Evolutionary conservation across 2,113 vertebrate genomes (phyloP).

Genomic region (Chaetorhynchus papuensis): DNA sequence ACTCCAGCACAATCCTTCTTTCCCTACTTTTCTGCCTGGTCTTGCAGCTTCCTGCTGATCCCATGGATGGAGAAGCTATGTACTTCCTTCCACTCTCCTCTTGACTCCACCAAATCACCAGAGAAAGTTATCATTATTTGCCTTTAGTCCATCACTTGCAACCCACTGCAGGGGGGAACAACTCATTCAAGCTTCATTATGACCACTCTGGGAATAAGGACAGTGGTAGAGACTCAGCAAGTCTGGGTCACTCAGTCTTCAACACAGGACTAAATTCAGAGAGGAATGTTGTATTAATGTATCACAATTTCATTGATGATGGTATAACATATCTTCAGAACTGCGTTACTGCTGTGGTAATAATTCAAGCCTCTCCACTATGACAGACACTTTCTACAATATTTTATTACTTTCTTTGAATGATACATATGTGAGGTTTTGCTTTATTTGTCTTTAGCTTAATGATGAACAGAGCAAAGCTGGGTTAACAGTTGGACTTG

Average conservation of each 20-base stretch:
- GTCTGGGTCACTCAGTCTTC: neutral
- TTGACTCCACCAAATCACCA: neutral
- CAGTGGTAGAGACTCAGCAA: neutral
- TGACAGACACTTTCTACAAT: neutral
- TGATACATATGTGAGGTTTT: neutral
- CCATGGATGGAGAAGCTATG: neutral
- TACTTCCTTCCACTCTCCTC: neutral
- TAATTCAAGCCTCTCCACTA: neutral
- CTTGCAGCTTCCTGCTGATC: neutral
- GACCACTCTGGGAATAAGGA: neutral
- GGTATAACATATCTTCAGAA: neutral
- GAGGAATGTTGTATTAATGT: neutral
- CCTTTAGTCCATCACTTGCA: neutral
- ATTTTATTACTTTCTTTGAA: neutral
- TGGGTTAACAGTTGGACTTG: neutral
- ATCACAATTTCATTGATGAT: neutral
- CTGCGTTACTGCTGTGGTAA: neutral
- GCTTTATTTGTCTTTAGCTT: neutral
- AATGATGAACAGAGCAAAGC: neutral
- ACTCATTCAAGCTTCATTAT: neutral
- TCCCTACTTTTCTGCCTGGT: neutral
- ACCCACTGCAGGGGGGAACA: neutral
- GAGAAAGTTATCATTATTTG: neutral
- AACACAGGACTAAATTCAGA: neutral
- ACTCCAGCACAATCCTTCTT: neutral